phyloP scores from a whole-genome alignment of 2,888 invertebrate genomes.

The Portevinia maculata region DNA sequence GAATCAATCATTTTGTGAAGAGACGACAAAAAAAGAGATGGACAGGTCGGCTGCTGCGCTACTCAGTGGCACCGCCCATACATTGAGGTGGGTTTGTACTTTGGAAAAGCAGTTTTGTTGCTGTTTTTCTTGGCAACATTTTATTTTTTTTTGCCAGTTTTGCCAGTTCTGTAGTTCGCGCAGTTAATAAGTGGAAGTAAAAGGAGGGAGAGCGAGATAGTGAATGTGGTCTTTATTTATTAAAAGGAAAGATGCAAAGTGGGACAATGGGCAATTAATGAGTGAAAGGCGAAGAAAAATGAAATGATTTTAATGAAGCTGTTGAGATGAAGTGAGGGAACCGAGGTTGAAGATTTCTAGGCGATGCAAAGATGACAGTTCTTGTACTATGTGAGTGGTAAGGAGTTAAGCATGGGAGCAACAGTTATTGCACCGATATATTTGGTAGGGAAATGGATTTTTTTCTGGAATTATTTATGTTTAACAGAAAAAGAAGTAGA shows the following conservation, averaged over 20 bases:
- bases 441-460: no score
- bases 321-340: no score
- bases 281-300: no score
- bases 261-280: background rate
- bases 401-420: no score
- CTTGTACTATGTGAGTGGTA: no score
- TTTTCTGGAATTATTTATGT: no score
- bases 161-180: constrained; percentile 37
- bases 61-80: constrained; percentile 62
- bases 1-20: constrained; percentile 72
- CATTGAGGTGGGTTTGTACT: constrained; percentile 44
- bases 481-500: no score
- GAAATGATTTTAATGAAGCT: no score
- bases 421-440: no score
- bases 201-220: background rate
- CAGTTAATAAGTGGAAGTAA: background rate
- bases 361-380: no score
- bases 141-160: constrained; percentile 33
- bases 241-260: background rate
- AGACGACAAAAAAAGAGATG: constrained; percentile 43
- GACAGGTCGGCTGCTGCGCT: constrained; percentile 67
- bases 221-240: constrained; percentile 11
- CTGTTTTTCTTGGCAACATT: constrained; percentile 12
- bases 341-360: no score
- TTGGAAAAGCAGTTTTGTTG: constrained; percentile 21